phyloP scores from a whole-genome alignment of 2,888 invertebrate species.

The Dascillus cervinus region DNA sequence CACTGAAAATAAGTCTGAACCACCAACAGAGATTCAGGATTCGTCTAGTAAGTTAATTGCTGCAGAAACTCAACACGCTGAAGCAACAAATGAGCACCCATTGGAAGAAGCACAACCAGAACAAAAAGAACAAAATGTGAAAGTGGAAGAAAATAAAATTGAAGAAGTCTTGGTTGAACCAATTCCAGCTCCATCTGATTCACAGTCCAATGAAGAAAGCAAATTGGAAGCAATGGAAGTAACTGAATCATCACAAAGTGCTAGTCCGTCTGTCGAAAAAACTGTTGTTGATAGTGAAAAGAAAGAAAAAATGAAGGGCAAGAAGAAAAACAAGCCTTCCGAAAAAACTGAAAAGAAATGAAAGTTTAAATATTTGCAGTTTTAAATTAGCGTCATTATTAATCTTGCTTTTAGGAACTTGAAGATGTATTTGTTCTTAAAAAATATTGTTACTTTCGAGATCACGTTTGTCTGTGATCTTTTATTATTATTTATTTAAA shows the following conservation, averaged over 20 bases:
- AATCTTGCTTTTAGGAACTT: conserved; percentile 1
- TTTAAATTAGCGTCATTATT: not conserved
- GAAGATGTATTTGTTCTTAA: not conserved
- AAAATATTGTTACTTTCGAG: no score
- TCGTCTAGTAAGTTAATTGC: no score
- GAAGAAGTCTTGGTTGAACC: conserved; percentile 11
- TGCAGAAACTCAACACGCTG: conserved; percentile 23
- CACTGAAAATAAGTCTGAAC: conserved; percentile 4
- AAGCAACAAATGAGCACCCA: conserved; percentile 12
- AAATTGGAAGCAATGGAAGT: conserved; percentile 8
- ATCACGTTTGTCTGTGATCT: no score
- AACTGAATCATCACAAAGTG: conserved; percentile 2
- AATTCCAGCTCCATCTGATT: not conserved
- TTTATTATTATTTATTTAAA: no score
- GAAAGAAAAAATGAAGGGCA: conserved; percentile 32
- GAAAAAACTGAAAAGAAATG: conserved; percentile 6
- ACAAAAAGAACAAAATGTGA: conserved; percentile 16
- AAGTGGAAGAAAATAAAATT: conserved; percentile 18
- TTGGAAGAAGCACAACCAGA: conserved; percentile 15
- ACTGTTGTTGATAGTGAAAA: conserved; percentile 30
- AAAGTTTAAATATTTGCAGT: not conserved
- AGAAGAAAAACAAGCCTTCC: conserved; percentile 17
- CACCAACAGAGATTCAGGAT: conserved; percentile 6
- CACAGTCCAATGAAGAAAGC: conserved; percentile 1
- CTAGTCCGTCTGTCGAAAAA: conserved; percentile 2